These are phyloP conservation scores for Drosophila mimetica DNA, from an alignment of 2,888 invertebrate genomes.

Conservation along the genomic window DNA sequence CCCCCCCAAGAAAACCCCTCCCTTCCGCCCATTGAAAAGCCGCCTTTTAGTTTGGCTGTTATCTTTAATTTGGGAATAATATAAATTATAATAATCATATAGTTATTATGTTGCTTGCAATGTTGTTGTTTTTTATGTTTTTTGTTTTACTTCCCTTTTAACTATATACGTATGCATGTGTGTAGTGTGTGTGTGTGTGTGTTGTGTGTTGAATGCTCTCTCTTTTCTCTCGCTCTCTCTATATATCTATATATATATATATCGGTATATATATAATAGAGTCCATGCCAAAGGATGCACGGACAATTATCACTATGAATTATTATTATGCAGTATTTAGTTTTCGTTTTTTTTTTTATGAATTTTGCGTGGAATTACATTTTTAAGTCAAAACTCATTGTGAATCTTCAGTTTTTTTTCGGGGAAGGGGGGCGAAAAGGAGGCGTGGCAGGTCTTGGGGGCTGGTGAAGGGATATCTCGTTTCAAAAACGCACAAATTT, in stretches of 20 bases:
- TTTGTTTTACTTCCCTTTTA: slow-evolving; percentile 73
- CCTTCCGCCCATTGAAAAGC: slow-evolving; percentile 30
- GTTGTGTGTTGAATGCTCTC: slow-evolving; percentile 60
- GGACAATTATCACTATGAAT: slow-evolving; percentile 64
- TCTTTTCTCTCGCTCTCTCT: slow-evolving; percentile 32
- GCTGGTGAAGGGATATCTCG: slow-evolving; percentile 40
- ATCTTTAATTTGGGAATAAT: slow-evolving; percentile 82
- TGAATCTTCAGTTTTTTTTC: slow-evolving; percentile 56
- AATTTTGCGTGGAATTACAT: slow-evolving; percentile 60
- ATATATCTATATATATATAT: slow-evolving; percentile 24
- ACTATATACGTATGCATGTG: slow-evolving; percentile 58
- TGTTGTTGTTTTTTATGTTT: slow-evolving; percentile 51
- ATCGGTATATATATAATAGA: slow-evolving; percentile 42
- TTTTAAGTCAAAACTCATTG: slow-evolving; percentile 75
- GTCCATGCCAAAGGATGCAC: slow-evolving; percentile 49
- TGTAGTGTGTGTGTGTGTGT: slow-evolving; percentile 46
- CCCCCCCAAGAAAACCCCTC: slow-evolving; percentile 14
- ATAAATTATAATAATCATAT: slow-evolving; percentile 81
- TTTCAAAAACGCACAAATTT: slow-evolving; percentile 72
- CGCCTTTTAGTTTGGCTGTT: slow-evolving; percentile 70
- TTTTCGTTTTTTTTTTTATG: slow-evolving; percentile 33
- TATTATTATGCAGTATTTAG: slow-evolving; percentile 65
- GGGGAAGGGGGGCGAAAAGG: slow-evolving; percentile 8
- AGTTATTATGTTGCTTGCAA: slow-evolving; percentile 73
- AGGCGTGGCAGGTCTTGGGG: slow-evolving; percentile 20